A percentile compares a stretch with the other conserved stretches of the same genome.
Conservation (phyloP, 2,888 invertebrate species). For the Parnassius mnemosyne region DNA sequence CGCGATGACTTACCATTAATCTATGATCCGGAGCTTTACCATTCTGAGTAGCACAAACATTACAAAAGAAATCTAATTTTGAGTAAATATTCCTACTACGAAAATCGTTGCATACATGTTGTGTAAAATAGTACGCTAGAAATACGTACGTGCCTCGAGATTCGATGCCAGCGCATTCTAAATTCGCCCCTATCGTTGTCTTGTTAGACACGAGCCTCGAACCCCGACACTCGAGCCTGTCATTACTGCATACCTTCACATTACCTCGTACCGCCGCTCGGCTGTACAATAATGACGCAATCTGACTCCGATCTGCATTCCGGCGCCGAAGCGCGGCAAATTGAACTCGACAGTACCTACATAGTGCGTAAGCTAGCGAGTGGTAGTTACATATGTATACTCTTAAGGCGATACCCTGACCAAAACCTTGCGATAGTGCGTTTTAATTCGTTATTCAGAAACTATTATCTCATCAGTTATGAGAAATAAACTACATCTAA, state of each 20-base stretch:
- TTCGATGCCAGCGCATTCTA: background rate
- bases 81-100: no score
- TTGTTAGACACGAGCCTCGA: conserved; percentile 13
- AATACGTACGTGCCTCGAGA: background rate
- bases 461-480: no score
- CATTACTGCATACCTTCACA: conserved; percentile 25
- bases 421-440: no score
- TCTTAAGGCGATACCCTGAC: no score
- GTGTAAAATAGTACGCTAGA: no score
- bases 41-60: no score
- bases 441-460: no score
- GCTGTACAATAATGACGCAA: conserved; percentile 21
- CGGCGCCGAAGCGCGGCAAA: conserved; percentile 22
- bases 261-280: conserved; percentile 2
- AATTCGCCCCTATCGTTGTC: background rate
- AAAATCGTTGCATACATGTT: no score
- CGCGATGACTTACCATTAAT: no score
- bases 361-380: conserved; percentile 3
- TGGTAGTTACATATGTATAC: background rate
- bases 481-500: no score
- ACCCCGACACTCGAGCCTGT: conserved; percentile 9
- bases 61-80: no score
- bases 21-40: no score
- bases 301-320: conserved; percentile 24
- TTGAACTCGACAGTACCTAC: conserved; percentile 5